phyloP scores from a whole-genome alignment of 2,888 invertebrate genomes.

The Macrostomum cliftonense region DNA sequence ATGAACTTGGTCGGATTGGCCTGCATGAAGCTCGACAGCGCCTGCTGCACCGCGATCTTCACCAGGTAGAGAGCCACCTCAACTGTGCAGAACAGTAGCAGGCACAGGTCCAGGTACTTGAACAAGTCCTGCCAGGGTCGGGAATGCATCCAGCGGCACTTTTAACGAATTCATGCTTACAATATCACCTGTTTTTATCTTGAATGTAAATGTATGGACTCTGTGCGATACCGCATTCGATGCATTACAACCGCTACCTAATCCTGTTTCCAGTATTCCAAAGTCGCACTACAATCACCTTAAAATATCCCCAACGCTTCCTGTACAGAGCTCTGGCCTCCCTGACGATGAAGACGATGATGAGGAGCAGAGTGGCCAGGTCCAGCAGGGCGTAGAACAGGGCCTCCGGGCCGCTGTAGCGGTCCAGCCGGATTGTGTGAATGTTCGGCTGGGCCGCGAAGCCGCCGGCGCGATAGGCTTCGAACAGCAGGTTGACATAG shows the following conservation, averaged over 20 bases:
- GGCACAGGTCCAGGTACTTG: not conserved
- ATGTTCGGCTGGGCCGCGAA: not conserved
- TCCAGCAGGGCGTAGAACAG: constrained; percentile 21
- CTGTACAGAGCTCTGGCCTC: constrained; percentile 19
- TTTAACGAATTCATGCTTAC: no score
- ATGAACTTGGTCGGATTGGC: not conserved
- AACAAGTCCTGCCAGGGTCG: not conserved
- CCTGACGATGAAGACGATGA: constrained; percentile 25
- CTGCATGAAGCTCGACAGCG: not conserved
- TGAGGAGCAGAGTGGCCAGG: constrained; percentile 20
- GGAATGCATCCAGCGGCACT: no score
- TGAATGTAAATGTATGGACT: no score
- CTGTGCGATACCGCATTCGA: no score
- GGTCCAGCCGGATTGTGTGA: constrained; percentile 2
- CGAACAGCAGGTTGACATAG: constrained; percentile 12
- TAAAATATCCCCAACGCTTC: constrained; percentile 20
- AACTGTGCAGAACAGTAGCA: not conserved
- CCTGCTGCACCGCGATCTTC: constrained; percentile 1
- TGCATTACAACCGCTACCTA: no score
- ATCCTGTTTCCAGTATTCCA: no score
- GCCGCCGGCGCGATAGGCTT: constrained; percentile 9
- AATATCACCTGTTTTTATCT: no score
- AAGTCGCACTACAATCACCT: no score
- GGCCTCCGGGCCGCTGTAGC: constrained; percentile 11
- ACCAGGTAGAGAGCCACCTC: not conserved